phyloP scores from a whole-genome alignment of 2,113 vertebrate genomes.

The Alethe castanea region DNA sequence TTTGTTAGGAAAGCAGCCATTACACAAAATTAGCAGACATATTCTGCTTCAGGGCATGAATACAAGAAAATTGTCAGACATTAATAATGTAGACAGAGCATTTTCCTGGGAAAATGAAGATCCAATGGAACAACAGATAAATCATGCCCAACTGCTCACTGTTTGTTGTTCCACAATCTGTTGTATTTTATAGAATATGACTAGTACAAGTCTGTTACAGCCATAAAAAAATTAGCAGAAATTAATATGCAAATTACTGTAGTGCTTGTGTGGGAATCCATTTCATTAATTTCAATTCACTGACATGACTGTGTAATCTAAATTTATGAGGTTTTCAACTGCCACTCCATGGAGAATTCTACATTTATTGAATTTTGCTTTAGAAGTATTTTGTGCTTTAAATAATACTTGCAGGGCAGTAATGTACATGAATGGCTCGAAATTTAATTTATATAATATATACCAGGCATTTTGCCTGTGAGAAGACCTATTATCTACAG shows the following conservation, averaged over 20 bases:
- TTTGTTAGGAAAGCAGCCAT: slow-evolving; percentile 37
- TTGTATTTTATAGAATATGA: slow-evolving; percentile 74
- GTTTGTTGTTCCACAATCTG: slow-evolving; percentile 67
- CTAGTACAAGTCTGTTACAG: slow-evolving; percentile 72
- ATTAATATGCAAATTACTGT: slow-evolving; percentile 84
- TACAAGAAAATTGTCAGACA: slow-evolving; percentile 55
- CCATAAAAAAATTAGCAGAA: slow-evolving; percentile 75
- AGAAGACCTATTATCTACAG: background rate
- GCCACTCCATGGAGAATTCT: slow-evolving; percentile 59
- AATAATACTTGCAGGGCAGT: slow-evolving; percentile 5
- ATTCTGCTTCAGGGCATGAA: slow-evolving; percentile 46
- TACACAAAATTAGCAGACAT: slow-evolving; percentile 57
- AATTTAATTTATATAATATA: background rate
- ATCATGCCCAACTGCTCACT: slow-evolving; percentile 53
- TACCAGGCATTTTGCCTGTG: background rate
- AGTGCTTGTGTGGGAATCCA: slow-evolving; percentile 63
- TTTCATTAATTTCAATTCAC: slow-evolving; percentile 81
- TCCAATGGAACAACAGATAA: slow-evolving; percentile 66
- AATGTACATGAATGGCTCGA: background rate
- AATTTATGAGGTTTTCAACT: slow-evolving; percentile 77
- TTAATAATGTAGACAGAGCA: slow-evolving; percentile 64
- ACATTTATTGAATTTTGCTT: slow-evolving; percentile 75
- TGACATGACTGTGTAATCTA: slow-evolving; percentile 79
- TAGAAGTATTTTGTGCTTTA: slow-evolving; percentile 35
- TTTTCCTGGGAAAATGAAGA: slow-evolving; percentile 53